phyloP scores from a whole-genome alignment of 2,113 vertebrate genomes.

The western clawed frog (Xenopus tropicalis) region DNA sequence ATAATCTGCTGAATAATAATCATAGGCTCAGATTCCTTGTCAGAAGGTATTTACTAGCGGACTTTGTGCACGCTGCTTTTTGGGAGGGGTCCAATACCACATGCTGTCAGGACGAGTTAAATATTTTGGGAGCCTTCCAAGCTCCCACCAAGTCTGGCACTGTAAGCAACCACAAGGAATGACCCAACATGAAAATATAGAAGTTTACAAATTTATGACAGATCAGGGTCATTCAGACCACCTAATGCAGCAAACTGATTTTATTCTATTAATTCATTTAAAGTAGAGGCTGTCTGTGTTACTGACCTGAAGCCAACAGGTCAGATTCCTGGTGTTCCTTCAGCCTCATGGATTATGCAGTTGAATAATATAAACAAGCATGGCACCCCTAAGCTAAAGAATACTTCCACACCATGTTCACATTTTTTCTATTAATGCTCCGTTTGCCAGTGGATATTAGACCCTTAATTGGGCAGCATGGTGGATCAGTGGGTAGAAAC shows the following conservation, averaged over 20 bases:
- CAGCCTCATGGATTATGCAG: too few relatives aligned
- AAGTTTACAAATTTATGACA: background rate
- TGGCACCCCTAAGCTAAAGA: too few relatives aligned
- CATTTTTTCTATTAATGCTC: too few relatives aligned
- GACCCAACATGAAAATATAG: conserved; percentile 6
- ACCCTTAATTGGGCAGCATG: too few relatives aligned
- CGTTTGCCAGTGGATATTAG: too few relatives aligned
- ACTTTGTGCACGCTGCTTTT: background rate
- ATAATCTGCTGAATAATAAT: conserved; percentile 24
- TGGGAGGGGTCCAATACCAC: background rate
- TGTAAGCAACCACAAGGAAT: background rate
- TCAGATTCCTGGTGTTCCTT: too few relatives aligned
- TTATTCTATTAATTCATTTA: background rate
- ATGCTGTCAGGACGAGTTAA: conserved; percentile 1
- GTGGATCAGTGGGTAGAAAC: too few relatives aligned
- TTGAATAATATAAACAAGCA: too few relatives aligned
- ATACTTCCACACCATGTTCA: too few relatives aligned
- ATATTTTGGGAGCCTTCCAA: background rate
- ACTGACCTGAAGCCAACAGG: too few relatives aligned
- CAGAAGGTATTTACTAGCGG: background rate
- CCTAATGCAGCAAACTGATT: background rate
- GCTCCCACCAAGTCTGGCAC: background rate
- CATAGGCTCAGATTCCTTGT: background rate
- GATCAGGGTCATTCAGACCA: background rate
- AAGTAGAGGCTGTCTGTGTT: background rate